phyloP scores from a whole-genome alignment of 2,888 invertebrate genomes.

The Drosophila peninsularis region DNA sequence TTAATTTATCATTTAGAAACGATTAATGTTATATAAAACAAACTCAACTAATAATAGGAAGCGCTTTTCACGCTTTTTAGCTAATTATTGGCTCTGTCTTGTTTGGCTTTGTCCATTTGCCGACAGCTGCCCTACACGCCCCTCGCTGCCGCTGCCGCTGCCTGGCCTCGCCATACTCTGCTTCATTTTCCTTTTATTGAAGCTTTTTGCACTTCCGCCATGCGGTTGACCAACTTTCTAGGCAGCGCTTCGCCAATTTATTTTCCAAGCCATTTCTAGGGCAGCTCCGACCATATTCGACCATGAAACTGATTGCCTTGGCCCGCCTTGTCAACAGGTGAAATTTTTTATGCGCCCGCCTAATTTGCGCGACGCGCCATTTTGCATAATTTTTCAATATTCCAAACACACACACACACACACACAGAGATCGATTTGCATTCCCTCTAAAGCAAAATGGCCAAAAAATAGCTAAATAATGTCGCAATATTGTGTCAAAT shows the following conservation, averaged over 20 bases:
- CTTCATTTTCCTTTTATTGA: slow-evolving; percentile 1
- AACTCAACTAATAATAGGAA: slow-evolving; percentile 76
- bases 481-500: slow-evolving; percentile 46
- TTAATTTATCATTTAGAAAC: slow-evolving; percentile 78
- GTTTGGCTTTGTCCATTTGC: slow-evolving; percentile 44
- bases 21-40: slow-evolving; percentile 78
- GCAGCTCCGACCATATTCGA: slow-evolving; percentile 60
- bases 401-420: slow-evolving; percentile 27
- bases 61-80: slow-evolving; percentile 72
- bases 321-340: slow-evolving; percentile 65
- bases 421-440: slow-evolving; percentile 51
- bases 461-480: slow-evolving; percentile 43
- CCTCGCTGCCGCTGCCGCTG: slow-evolving; percentile 12
- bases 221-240: slow-evolving; percentile 60
- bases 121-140: slow-evolving; percentile 28
- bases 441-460: slow-evolving; percentile 30
- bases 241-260: slow-evolving; percentile 20
- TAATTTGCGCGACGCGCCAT: slow-evolving; percentile 49
- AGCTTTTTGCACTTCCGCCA: slow-evolving; percentile 53
- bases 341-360: slow-evolving; percentile 64
- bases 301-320: slow-evolving; percentile 61
- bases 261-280: slow-evolving; percentile 51
- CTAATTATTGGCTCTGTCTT: slow-evolving; percentile 67
- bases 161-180: background rate
- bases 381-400: slow-evolving; percentile 67